Evolutionary conservation across 2,797 vertebrate species (phyloP).

Genomic region (Chloroceryle inda): DNA sequence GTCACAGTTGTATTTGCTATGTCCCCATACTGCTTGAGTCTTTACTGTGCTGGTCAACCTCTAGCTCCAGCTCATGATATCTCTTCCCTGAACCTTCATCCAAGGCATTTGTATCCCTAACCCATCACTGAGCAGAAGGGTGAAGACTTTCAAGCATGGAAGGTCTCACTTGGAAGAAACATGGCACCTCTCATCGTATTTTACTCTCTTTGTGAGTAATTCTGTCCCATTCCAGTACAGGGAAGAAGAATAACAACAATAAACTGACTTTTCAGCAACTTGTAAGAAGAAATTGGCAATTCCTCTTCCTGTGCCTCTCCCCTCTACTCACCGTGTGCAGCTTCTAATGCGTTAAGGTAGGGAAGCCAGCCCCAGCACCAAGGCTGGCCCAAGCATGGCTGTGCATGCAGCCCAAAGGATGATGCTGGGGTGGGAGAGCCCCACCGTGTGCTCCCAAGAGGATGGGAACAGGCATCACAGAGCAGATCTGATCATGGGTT

Average conservation of each 20-base stretch:
- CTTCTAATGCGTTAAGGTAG: fast-evolving
- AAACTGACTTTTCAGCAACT: not conserved
- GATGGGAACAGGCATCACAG: fast-evolving
- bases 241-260: not conserved
- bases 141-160: not conserved
- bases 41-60: not conserved
- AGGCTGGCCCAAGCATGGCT: not conserved
- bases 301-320: not conserved
- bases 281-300: not conserved
- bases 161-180: not conserved
- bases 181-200: not conserved
- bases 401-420: too few relatives aligned
- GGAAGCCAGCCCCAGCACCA: not conserved
- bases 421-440: not conserved
- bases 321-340: not conserved
- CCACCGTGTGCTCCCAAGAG: fast-evolving
- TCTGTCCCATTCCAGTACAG: not conserved
- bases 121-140: fast-evolving
- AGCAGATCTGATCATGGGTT: fast-evolving
- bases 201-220: not conserved
- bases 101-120: not conserved
- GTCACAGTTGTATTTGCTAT: not conserved
- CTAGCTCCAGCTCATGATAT: not conserved
- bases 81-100: not conserved
- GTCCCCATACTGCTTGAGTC: not conserved